These are phyloP conservation scores for Vollenhovia emeryi DNA, from an alignment of 1,140 invertebrate species.

Conservation along the genomic window DNA sequence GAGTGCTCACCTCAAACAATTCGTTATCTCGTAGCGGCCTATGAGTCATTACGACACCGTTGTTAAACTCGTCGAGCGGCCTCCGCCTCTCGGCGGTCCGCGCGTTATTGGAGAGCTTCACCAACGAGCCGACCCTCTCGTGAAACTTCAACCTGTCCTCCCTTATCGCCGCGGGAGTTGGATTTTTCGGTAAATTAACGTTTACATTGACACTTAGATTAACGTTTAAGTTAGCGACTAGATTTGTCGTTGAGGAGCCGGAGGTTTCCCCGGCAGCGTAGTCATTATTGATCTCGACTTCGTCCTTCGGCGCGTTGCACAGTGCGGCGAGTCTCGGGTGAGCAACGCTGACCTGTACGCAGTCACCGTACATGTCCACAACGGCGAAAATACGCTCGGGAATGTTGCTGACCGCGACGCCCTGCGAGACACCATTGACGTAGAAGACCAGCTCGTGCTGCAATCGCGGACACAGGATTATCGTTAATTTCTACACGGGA, in stretches of 20 bases:
- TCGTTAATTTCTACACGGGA: neutral
- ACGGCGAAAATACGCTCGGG: slow-evolving; percentile 93
- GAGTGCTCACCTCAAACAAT: slow-evolving; percentile 92
- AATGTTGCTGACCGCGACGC: slow-evolving; percentile 92
- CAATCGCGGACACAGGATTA: slow-evolving; percentile 71
- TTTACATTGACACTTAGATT: slow-evolving; percentile 85
- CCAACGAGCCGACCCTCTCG: slow-evolving; percentile 93
- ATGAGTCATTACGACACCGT: slow-evolving; percentile 97
- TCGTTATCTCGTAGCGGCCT: slow-evolving; percentile 94
- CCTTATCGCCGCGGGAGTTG: slow-evolving; percentile 77
- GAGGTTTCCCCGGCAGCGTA: slow-evolving; percentile 78
- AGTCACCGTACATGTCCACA: slow-evolving; percentile 96
- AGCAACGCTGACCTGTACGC: slow-evolving; percentile 93
- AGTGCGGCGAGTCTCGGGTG: slow-evolving; percentile 70
- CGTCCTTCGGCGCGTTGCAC: slow-evolving; percentile 75
- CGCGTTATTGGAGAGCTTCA: slow-evolving; percentile 94
- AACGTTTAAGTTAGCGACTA: slow-evolving; percentile 83
- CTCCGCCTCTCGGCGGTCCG: slow-evolving; percentile 94
- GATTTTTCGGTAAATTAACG: slow-evolving; percentile 84
- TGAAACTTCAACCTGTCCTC: slow-evolving; percentile 93
- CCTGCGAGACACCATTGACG: slow-evolving; percentile 95
- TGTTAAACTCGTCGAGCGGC: slow-evolving; percentile 97
- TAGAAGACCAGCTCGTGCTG: slow-evolving; percentile 95
- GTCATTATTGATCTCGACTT: slow-evolving; percentile 82
- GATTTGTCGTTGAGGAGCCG: slow-evolving; percentile 80